Evolutionary conservation across 2,113 vertebrate species (phyloP).

Genomic region (Dryoscopus gambensis): DNA sequence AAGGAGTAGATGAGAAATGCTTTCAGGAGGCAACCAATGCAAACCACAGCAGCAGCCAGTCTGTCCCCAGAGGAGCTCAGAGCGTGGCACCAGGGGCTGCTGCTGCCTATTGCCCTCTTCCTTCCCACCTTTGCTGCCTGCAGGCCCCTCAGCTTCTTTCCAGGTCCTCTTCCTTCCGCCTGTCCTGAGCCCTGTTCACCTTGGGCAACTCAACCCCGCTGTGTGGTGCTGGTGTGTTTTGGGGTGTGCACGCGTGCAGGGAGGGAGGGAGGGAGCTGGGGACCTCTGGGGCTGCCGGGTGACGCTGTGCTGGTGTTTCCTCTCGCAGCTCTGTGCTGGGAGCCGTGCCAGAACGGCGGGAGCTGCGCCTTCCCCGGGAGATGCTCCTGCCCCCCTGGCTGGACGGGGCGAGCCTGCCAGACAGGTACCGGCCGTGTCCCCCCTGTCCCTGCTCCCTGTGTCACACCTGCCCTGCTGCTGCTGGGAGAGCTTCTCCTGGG

Average conservation of each 20-base stretch:
- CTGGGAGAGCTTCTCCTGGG: neutral
- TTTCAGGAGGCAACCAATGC: neutral
- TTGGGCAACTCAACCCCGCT: accelerated
- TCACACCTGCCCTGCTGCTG: neutral
- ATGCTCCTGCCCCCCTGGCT: constrained; percentile 79
- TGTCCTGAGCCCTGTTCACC: neutral
- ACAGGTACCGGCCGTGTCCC: constrained; percentile 68
- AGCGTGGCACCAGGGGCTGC: accelerated
- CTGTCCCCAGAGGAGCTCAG: neutral
- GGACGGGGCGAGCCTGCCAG: constrained; percentile 82
- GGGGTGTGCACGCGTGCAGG: accelerated
- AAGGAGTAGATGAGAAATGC: neutral
- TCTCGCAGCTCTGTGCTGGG: constrained; percentile 77
- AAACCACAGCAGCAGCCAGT: neutral
- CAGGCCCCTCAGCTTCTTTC: neutral
- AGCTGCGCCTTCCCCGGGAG: constrained; percentile 75
- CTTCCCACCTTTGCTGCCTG: neutral
- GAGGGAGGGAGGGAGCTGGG: neutral
- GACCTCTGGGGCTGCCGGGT: neutral
- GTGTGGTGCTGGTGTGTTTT: neutral
- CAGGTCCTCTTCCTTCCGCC: neutral
- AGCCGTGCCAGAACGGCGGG: constrained; percentile 81
- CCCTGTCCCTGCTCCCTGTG: neutral
- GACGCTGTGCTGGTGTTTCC: neutral
- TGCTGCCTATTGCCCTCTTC: neutral